Base-by-base conservation (phyloP, 2,797 vertebrate species). In the Siniperca scherzeri region DNA sequence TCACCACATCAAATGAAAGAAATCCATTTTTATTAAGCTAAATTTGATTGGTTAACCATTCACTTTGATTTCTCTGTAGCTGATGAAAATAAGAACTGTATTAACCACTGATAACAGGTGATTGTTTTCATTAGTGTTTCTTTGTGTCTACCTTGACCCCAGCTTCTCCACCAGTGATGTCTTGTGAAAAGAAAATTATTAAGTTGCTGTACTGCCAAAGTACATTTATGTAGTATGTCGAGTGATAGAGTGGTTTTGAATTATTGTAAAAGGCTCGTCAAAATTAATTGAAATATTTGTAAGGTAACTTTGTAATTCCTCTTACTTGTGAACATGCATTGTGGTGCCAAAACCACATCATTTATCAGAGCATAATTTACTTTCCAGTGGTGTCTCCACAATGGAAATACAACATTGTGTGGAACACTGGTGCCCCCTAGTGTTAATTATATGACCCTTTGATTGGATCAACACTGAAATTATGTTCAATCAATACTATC, bases 391-490 rank as follows among this genome's bases (percentile, higher is more conserved):
- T 14, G 61, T 78, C 74, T 50, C 76, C 61, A 77, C 77, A 77
- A 78, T 79, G 50, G 62, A 71, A 87, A 88, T 44, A 36, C 59
- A 85, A 46, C 64, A 76, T 91, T 92, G 74, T 88, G 85, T 96
- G 93, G 96, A 96, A 91, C 96, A 94, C 92, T 92, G 94, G 93
- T 96, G 95, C 96, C 96, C 95, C 95, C 96, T 96, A 93, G 94
- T 96, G 96, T 88, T 93, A 92, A 93, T 89, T 91, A 84, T 87
- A 85, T 76, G 72, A 85, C 81, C 74, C 84, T 87, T 86, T 83
- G 78, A 88, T 91, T 88, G 66, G 62, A 86, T 85, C 81, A 73
- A 76, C 82, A 84, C 73, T 82, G 79, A 89, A 92, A 87, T 78
- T 40, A 87, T 83, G 62, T 83, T 60, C 71, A 88, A 90, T 93